Conservation (phyloP, 2,113 vertebrate genomes). For the Nothoprocta perdicaria region DNA sequence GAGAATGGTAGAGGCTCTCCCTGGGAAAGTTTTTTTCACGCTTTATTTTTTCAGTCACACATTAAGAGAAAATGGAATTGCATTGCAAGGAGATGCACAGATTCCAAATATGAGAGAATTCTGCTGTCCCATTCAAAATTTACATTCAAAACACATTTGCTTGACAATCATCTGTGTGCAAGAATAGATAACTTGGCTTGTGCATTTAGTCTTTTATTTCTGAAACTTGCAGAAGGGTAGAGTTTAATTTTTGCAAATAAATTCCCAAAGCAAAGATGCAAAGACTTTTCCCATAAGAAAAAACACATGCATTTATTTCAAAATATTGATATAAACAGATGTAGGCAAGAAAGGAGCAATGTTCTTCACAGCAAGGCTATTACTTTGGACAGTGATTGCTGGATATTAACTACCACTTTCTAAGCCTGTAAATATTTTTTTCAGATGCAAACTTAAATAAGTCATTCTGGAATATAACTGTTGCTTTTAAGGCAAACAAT, state of each 20-base stretch:
- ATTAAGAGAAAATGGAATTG: background rate
- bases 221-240: background rate
- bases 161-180: background rate
- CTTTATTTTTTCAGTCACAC: background rate
- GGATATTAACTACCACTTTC: background rate
- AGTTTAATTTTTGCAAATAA: conserved; percentile 19
- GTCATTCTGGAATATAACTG: background rate
- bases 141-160: background rate
- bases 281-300: background rate
- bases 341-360: background rate
- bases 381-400: background rate
- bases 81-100: background rate
- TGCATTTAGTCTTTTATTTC: conserved; percentile 15
- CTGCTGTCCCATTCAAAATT: background rate
- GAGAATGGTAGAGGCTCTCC: background rate
- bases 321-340: conserved; percentile 20
- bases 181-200: background rate
- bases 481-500: background rate
- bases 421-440: background rate
- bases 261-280: background rate
- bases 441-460: background rate
- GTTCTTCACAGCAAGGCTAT: background rate
- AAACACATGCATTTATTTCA: background rate
- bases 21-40: background rate
- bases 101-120: background rate